These are phyloP conservation scores for Sphaeramia orbicularis DNA, from an alignment of 2,797 vertebrate species.

Conservation along the genomic window DNA sequence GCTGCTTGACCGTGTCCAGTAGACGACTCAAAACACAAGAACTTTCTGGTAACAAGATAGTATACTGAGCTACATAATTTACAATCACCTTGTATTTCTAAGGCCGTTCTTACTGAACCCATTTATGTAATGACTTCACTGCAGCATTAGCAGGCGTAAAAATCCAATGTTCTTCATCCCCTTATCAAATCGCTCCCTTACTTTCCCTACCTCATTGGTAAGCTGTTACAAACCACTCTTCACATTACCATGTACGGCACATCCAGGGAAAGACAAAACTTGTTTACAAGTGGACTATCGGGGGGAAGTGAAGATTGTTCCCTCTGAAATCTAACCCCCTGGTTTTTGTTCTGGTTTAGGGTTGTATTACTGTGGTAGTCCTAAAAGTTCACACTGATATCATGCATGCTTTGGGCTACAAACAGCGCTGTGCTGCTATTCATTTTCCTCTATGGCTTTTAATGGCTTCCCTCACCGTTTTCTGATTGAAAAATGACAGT, in stretches of 20 bases:
- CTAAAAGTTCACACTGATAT: slow-evolving; percentile 64
- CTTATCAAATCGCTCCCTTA: slow-evolving; percentile 21
- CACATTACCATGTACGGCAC: slow-evolving; percentile 22
- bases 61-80: slow-evolving; percentile 1
- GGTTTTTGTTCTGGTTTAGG: slow-evolving; percentile 56
- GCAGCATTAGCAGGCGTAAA: neutral
- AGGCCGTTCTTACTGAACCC: neutral
- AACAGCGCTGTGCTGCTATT: slow-evolving; percentile 32
- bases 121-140: slow-evolving; percentile 2
- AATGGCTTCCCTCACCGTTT: slow-evolving; percentile 28
- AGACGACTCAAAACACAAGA: slow-evolving; percentile 16
- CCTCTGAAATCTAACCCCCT: slow-evolving; percentile 53
- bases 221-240: slow-evolving; percentile 4
- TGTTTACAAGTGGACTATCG: slow-evolving; percentile 27
- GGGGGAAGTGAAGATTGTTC: slow-evolving; percentile 42
- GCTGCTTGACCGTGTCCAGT: slow-evolving; percentile 16
- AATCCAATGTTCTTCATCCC: neutral
- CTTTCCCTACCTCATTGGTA: slow-evolving; percentile 7
- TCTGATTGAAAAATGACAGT: slow-evolving; percentile 57
- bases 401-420: slow-evolving; percentile 61
- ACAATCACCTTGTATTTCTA: neutral
- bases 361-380: slow-evolving; percentile 53
- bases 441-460: slow-evolving; percentile 18
- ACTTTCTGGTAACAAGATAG: slow-evolving; percentile 7
- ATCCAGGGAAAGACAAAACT: slow-evolving; percentile 28